phyloP scores from a whole-genome alignment of 2,797 vertebrate genomes.

The Centroberyx gerrardi region DNA sequence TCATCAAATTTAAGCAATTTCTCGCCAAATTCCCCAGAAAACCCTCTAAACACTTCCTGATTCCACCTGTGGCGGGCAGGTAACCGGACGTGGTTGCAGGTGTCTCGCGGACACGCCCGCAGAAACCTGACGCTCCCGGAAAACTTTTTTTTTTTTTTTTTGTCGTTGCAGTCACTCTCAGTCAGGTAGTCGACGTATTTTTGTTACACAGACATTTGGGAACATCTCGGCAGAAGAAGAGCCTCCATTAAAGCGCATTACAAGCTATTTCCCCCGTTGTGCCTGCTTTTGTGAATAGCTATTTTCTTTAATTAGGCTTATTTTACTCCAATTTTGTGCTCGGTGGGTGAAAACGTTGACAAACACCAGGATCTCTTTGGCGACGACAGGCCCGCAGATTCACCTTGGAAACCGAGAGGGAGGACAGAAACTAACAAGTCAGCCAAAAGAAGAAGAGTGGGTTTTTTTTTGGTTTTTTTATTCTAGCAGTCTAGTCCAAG shows the following conservation, averaged over 20 bases:
- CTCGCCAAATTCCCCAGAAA: too few relatives aligned
- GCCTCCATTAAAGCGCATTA: fast-evolving
- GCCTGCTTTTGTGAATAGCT: fast-evolving
- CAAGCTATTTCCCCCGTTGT: fast-evolving
- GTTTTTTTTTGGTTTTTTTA: neutral
- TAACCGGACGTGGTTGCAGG: slow-evolving; percentile 69
- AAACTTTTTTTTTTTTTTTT: slow-evolving; percentile 12
- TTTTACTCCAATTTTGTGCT: neutral
- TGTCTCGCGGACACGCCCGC: slow-evolving; percentile 68
- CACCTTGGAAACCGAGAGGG: slow-evolving; percentile 7
- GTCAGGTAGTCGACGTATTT: neutral
- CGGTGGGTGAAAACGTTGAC: neutral
- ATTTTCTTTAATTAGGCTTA: neutral
- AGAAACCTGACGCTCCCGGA: slow-evolving; percentile 70
- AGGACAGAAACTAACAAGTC: neutral
- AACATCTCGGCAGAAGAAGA: neutral
- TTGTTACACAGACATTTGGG: neutral
- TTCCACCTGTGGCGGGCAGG: slow-evolving; percentile 43
- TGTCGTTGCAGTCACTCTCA: neutral
- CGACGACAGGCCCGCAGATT: slow-evolving; percentile 39
- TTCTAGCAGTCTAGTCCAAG: neutral
- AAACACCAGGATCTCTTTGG: neutral
- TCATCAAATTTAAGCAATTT: too few relatives aligned
- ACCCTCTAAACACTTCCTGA: neutral
- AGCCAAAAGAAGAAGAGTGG: neutral